Evolutionary conservation across 1,140 invertebrate species (phyloP).

Genomic region (Zaprionus davidi): DNA sequence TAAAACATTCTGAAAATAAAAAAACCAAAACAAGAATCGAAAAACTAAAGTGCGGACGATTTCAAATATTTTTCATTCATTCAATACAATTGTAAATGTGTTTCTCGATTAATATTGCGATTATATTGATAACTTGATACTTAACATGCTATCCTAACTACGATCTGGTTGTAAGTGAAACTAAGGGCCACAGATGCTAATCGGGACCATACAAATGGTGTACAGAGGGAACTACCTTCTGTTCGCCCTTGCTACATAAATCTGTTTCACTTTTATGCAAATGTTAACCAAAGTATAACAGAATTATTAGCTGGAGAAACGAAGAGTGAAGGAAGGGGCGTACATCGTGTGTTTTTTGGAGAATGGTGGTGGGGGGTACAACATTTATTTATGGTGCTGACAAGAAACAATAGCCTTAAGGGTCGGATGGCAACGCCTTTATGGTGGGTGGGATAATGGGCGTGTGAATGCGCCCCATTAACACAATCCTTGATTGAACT

Average conservation of each 20-base stretch:
- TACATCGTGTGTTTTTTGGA: neutral
- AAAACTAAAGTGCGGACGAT: neutral
- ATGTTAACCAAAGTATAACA: slow-evolving; percentile 32
- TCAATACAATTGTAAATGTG: too few species aligned
- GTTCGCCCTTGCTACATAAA: neutral
- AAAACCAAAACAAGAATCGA: too few species aligned
- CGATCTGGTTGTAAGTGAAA: neutral
- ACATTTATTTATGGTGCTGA: slow-evolving; percentile 60
- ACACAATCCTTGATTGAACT: slow-evolving; percentile 12
- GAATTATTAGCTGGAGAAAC: slow-evolving; percentile 40
- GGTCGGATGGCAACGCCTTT: slow-evolving; percentile 12
- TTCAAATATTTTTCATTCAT: too few species aligned
- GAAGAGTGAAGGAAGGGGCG: neutral
- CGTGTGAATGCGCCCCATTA: slow-evolving; percentile 7
- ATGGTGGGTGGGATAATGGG: slow-evolving; percentile 6
- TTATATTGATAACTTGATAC: too few species aligned
- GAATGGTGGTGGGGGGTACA: slow-evolving; percentile 1
- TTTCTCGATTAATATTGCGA: too few species aligned
- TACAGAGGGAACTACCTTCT: neutral
- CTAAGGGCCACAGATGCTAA: neutral
- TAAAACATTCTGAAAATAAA: neutral
- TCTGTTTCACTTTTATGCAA: slow-evolving; percentile 35
- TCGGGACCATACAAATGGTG: neutral
- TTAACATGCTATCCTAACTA: neutral
- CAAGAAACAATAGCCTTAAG: slow-evolving; percentile 50